Evolutionary conservation across 2,888 invertebrate genomes (phyloP).

Genomic region (Apotomis betuletana): DNA sequence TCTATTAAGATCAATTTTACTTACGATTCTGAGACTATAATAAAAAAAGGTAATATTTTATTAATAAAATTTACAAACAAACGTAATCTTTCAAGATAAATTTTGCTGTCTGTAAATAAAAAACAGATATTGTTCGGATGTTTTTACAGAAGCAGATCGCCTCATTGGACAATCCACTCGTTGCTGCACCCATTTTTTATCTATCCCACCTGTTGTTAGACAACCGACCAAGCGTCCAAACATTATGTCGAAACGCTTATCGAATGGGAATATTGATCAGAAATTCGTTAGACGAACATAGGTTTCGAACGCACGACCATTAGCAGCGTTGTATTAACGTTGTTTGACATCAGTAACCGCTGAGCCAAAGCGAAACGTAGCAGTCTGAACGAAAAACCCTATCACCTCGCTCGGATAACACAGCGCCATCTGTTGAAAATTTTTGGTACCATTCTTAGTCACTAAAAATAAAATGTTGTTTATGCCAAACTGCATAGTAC

Average conservation of each 20-base stretch:
- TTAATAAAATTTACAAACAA: no score
- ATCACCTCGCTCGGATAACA: constrained; percentile 27
- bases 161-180: constrained; percentile 75
- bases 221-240: constrained; percentile 56
- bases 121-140: constrained; percentile 63
- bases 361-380: constrained; percentile 45
- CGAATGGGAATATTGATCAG: constrained; percentile 55
- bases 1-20: no score
- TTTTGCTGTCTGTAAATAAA: not conserved
- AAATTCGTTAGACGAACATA: not conserved
- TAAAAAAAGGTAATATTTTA: no score
- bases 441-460: constrained; percentile 35
- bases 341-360: constrained; percentile 29
- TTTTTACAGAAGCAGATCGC: constrained; percentile 75
- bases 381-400: constrained; percentile 19
- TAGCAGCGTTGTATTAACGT: not conserved
- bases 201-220: constrained; percentile 61
- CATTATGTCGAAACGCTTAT: constrained; percentile 57
- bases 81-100: no score
- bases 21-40: no score
- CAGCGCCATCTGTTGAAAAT: constrained; percentile 60
- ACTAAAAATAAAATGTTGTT: not conserved
- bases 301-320: constrained; percentile 51
- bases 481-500: no score
- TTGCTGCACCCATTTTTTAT: constrained; percentile 75